These are phyloP conservation scores for Chamaea fasciata DNA, from an alignment of 2,113 vertebrate genomes.

Conservation along the genomic window DNA sequence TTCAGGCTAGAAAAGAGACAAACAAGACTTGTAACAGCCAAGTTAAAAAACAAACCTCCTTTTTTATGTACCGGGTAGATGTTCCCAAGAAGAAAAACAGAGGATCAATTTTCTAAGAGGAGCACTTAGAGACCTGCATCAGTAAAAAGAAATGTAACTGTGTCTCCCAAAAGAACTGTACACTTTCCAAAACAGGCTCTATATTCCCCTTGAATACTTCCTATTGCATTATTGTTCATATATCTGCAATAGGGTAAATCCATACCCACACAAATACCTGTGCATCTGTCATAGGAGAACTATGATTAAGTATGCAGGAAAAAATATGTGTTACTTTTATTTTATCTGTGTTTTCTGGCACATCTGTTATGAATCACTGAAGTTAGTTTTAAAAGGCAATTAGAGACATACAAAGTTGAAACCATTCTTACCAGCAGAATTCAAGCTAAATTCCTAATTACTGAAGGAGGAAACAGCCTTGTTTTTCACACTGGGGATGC, in stretches of 20 bases:
- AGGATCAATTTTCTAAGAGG: neutral
- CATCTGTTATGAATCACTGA: neutral
- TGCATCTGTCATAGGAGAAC: neutral
- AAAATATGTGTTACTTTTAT: neutral
- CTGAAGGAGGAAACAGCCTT: neutral
- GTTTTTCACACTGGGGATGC: neutral
- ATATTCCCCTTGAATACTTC: neutral
- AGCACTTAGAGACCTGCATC: neutral
- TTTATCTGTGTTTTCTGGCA: neutral
- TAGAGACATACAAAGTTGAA: neutral
- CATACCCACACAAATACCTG: neutral
- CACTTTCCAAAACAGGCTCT: neutral
- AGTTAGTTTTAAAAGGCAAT: neutral
- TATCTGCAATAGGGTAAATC: neutral
- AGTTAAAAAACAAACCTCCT: neutral
- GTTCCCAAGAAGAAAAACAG: neutral
- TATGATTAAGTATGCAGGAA: neutral
- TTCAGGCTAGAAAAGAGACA: neutral
- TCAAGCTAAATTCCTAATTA: neutral
- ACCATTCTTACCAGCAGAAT: neutral
- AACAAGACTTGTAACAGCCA: neutral
- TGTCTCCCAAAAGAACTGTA: neutral
- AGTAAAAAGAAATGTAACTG: neutral
- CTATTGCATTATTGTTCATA: neutral
- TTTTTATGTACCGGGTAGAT: neutral